Evolutionary conservation across 2,888 invertebrate species (phyloP).

Genomic region (Philhelius pedissequus): DNA sequence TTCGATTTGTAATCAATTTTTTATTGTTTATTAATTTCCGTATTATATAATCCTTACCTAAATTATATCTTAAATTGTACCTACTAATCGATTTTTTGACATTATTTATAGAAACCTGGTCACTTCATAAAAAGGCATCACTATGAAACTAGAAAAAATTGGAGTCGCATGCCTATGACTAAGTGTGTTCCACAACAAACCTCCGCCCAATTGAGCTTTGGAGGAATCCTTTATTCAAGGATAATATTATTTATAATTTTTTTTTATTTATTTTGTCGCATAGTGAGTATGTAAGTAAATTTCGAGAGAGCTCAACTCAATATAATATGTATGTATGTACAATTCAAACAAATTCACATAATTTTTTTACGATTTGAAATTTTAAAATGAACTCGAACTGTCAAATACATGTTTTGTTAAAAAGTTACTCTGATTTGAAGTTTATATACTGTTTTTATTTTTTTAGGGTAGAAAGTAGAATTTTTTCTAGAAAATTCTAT

Average conservation of each 20-base stretch:
- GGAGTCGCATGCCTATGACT: conserved; percentile 38
- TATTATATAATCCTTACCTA: too few relatives aligned
- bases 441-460: too few relatives aligned
- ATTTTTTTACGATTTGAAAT: too few relatives aligned
- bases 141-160: background rate
- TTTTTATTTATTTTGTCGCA: background rate
- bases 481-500: too few relatives aligned
- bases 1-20: too few relatives aligned
- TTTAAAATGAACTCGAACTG: too few relatives aligned
- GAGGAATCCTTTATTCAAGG: background rate
- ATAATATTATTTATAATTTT: conserved; percentile 46
- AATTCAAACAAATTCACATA: too few relatives aligned
- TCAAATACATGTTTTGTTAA: too few relatives aligned
- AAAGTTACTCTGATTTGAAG: background rate
- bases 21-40: too few relatives aligned
- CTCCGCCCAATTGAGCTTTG: background rate
- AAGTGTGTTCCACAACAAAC: conserved; percentile 10
- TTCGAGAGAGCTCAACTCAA: conserved; percentile 30
- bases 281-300: conserved; percentile 18
- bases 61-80: too few relatives aligned
- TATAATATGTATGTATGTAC: background rate
- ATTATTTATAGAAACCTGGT: background rate
- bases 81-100: too few relatives aligned
- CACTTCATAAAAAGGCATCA: background rate
- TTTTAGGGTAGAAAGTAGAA: too few relatives aligned